These are phyloP conservation scores for Lordiphosa collinella DNA, from an alignment of 1,140 invertebrate species.

Conservation along the genomic window DNA sequence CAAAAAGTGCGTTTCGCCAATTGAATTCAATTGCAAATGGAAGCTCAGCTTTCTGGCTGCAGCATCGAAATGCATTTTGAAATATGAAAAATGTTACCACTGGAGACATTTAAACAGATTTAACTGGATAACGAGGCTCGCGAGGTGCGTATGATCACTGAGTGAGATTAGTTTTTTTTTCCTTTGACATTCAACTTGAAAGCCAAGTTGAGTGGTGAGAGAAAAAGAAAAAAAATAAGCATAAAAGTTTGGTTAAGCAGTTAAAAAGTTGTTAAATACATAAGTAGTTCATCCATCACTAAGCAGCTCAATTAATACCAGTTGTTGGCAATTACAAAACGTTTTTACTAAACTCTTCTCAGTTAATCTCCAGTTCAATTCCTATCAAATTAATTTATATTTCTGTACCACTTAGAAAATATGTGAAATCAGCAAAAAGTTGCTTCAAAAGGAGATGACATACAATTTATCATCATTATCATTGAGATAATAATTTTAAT, in stretches of 20 bases:
- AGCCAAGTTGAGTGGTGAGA: constrained; percentile 21
- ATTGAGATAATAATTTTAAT: too few relatives aligned
- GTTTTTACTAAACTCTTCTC: too few relatives aligned
- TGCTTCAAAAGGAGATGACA: too few relatives aligned
- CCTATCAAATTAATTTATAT: too few relatives aligned
- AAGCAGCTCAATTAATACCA: too few relatives aligned
- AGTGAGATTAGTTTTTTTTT: constrained; percentile 19
- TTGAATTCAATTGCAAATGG: constrained; percentile 29
- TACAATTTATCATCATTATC: too few relatives aligned
- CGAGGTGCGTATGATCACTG: constrained; percentile 69
- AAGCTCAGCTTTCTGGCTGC: constrained; percentile 11
- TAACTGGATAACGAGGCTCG: constrained; percentile 18
- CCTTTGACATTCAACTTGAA: constrained; percentile 64
- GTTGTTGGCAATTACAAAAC: too few relatives aligned
- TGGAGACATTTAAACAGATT: constrained; percentile 58
- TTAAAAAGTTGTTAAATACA: neutral
- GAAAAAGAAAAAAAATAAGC: neutral
- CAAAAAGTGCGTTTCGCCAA: constrained; percentile 33
- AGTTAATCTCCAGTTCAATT: too few relatives aligned
- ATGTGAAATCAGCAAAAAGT: too few relatives aligned
- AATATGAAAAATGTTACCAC: constrained; percentile 46
- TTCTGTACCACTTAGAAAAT: too few relatives aligned
- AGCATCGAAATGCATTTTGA: constrained; percentile 30
- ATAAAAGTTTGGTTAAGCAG: neutral
- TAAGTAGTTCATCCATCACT: too few relatives aligned